Evolutionary conservation across 2,888 invertebrate genomes (phyloP).

Genomic region (Listrodromus nycthemerus): DNA sequence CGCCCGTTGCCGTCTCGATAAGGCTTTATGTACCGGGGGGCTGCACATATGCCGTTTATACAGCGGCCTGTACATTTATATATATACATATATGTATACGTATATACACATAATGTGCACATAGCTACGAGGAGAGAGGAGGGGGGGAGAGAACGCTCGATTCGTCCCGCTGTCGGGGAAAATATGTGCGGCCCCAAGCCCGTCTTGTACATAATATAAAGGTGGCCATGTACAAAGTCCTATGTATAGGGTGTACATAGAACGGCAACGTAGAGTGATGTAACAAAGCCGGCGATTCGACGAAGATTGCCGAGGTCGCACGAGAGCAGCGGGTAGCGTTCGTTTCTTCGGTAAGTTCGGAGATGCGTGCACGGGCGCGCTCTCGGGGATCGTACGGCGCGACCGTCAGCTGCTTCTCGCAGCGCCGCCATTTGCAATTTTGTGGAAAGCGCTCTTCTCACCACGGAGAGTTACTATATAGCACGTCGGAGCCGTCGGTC

Average conservation of each 20-base stretch:
- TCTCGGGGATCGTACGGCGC: slow-evolving; percentile 46
- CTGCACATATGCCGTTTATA: slow-evolving; percentile 50
- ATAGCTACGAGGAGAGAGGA: slow-evolving; percentile 11
- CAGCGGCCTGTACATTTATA: slow-evolving; percentile 37
- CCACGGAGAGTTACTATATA: slow-evolving; percentile 43
- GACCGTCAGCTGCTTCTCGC: slow-evolving; percentile 43
- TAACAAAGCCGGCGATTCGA: slow-evolving; percentile 80
- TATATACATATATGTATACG: slow-evolving; percentile 40
- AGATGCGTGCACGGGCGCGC: slow-evolving; percentile 50
- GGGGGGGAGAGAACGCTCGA: slow-evolving; percentile 56
- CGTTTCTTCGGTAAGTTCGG: slow-evolving; percentile 60
- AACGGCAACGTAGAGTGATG: slow-evolving; percentile 79
- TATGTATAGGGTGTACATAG: slow-evolving; percentile 55
- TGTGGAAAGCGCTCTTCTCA: slow-evolving; percentile 69
- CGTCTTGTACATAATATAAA: slow-evolving; percentile 64
- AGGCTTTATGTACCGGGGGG: slow-evolving; percentile 14
- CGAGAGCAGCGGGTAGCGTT: slow-evolving; percentile 71
- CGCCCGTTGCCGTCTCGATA: slow-evolving; percentile 36
- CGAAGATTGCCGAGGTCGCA: slow-evolving; percentile 78
- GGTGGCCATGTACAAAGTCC: slow-evolving; percentile 56
- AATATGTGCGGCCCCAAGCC: slow-evolving; percentile 66
- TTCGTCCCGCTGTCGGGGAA: slow-evolving; percentile 60
- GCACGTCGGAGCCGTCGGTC: slow-evolving; percentile 42
- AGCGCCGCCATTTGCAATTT: slow-evolving; percentile 83
- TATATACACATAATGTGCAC: slow-evolving; percentile 43